Evolutionary conservation across 1,140 invertebrate species (phyloP).

Genomic region (Tetramorium simillimum): DNA sequence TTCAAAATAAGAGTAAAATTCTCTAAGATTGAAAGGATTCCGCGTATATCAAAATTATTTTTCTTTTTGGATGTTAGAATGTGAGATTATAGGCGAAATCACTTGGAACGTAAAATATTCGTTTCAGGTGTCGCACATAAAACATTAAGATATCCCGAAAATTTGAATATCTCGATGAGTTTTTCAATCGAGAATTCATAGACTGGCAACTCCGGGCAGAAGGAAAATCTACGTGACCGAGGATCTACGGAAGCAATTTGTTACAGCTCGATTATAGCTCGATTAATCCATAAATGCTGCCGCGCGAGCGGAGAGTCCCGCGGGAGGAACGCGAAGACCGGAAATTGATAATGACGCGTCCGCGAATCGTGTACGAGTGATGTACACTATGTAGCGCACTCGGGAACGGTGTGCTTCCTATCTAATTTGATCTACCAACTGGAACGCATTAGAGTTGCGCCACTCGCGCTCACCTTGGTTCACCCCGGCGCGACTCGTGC

Average conservation of each 20-base stretch:
- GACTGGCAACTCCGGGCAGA: not conserved
- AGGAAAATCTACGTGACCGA: slow-evolving; percentile 22
- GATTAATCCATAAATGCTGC: slow-evolving; percentile 54
- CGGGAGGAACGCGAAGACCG: slow-evolving; percentile 14
- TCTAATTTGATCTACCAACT: slow-evolving; percentile 23
- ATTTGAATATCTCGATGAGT: not conserved
- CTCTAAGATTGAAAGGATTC: too few relatives aligned
- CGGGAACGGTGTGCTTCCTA: slow-evolving; percentile 17
- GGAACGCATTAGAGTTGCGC: slow-evolving; percentile 39
- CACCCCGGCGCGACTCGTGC: not conserved
- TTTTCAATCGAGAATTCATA: not conserved
- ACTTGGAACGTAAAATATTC: too few relatives aligned
- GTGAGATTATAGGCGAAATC: too few relatives aligned
- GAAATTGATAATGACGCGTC: slow-evolving; percentile 56
- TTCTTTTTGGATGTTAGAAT: too few relatives aligned
- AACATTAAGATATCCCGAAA: not conserved
- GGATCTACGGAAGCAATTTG: slow-evolving; percentile 48
- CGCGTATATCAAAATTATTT: too few relatives aligned
- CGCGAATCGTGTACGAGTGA: slow-evolving; percentile 42
- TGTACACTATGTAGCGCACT: not conserved
- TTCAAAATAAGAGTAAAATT: too few relatives aligned
- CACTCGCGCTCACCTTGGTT: slow-evolving; percentile 12
- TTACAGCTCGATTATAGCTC: slow-evolving; percentile 52
- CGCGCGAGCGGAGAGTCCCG: slow-evolving; percentile 30
- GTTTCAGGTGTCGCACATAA: too few relatives aligned